Conservation (phyloP, 2,797 vertebrate species). For the Apodemus agrarius region DNA sequence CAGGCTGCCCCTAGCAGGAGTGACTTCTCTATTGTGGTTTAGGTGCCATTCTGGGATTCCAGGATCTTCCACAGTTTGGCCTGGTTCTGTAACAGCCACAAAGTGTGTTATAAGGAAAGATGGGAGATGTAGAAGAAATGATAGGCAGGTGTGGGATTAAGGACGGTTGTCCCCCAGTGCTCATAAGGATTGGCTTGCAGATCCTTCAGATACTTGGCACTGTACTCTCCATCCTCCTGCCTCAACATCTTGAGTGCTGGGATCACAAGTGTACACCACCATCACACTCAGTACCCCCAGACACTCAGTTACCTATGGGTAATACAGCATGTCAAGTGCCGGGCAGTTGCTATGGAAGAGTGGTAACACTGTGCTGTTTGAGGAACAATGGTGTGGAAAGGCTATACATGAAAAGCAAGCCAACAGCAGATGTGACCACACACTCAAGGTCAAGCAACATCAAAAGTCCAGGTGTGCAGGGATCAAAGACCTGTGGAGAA, state of each 20-base stretch:
- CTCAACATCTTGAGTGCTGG: neutral
- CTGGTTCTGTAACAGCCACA: neutral
- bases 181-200: neutral
- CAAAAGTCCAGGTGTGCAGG: neutral
- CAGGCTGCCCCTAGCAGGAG: neutral
- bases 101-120: neutral
- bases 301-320: neutral
- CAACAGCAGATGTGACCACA: neutral
- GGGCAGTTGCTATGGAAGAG: too few species aligned
- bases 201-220: neutral
- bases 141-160: neutral
- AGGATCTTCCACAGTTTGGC: neutral
- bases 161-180: neutral
- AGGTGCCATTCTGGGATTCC: neutral
- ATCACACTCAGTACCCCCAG: too few species aligned
- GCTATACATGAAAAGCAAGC: neutral
- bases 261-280: neutral
- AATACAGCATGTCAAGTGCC: neutral
- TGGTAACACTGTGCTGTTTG: neutral
- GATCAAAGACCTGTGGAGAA: neutral
- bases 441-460: neutral
- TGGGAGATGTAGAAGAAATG: neutral
- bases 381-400: neutral
- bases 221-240: neutral
- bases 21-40: neutral